These are phyloP conservation scores for Thalassarche chlororhynchos DNA, from an alignment of 2,113 vertebrate genomes.

Conservation along the genomic window DNA sequence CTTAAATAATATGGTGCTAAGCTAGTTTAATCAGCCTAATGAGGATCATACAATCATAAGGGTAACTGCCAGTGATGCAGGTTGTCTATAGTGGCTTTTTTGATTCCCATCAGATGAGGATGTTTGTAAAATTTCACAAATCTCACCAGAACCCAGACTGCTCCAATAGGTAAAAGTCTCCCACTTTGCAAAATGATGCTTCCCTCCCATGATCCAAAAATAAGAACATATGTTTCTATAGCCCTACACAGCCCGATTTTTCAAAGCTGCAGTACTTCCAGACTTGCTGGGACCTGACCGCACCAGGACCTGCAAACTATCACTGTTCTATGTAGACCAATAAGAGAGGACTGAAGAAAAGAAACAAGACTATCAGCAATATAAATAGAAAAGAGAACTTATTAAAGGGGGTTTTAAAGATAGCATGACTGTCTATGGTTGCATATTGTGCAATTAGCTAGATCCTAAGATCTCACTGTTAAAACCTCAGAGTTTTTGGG, in stretches of 20 bases:
- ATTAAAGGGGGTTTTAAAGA: background rate
- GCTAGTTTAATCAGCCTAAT: conserved; percentile 18
- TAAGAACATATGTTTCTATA: background rate
- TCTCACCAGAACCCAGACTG: background rate
- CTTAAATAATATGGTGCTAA: background rate
- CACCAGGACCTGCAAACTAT: background rate
- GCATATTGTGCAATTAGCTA: background rate
- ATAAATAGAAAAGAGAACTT: background rate
- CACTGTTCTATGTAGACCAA: background rate
- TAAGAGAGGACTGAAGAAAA: background rate
- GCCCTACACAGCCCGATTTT: background rate
- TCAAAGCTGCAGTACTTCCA: background rate
- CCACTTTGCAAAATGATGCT: background rate
- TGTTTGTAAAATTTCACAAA: background rate
- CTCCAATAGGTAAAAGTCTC: background rate
- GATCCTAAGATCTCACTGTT: background rate
- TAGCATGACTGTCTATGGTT: background rate
- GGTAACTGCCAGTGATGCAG: background rate
- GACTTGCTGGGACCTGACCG: background rate
- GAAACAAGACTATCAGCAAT: background rate
- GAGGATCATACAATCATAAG: background rate
- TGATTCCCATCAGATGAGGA: background rate
- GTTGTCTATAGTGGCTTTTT: background rate
- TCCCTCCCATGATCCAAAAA: background rate
- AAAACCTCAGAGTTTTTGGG: background rate